A percentile compares a stretch with the other conserved stretches of the same genome.
phyloP scores from a whole-genome alignment of 2,113 vertebrate genomes.

The Cisticola juncidis region DNA sequence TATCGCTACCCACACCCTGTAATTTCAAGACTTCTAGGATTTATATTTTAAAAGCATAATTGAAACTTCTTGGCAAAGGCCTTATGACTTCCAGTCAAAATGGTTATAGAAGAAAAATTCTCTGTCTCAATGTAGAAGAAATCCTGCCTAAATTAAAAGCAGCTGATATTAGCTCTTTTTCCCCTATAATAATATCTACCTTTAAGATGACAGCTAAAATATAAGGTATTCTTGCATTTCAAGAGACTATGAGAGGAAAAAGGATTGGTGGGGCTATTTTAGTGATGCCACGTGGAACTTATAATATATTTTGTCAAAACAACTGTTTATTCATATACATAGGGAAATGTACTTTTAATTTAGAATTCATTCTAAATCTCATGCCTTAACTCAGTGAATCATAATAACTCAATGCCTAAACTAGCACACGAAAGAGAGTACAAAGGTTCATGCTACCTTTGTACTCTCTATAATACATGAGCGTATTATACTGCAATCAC shows the following conservation, averaged over 20 bases:
- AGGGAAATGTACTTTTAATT: conserved; percentile 10
- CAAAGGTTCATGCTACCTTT: not conserved
- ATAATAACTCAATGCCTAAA: not conserved
- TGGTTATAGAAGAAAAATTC: conserved; percentile 29
- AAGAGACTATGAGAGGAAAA: not conserved
- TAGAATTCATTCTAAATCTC: not conserved
- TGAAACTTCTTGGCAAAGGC: conserved; percentile 50
- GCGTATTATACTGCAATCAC: not conserved
- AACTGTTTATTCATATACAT: not conserved
- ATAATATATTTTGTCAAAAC: conserved; percentile 36
- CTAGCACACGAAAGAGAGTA: not conserved
- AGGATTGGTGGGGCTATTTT: conserved; percentile 30
- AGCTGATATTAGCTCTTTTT: conserved; percentile 60
- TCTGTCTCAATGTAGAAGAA: conserved; percentile 32
- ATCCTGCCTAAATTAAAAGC: conserved; percentile 43
- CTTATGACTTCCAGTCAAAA: conserved; percentile 47
- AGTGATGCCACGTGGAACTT: not conserved
- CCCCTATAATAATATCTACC: conserved; percentile 35
- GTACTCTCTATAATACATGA: too few species aligned
- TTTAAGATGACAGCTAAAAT: conserved; percentile 30
- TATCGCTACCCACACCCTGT: conserved; percentile 62
- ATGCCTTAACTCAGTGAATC: not conserved
- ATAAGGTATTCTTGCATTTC: conserved; percentile 41
- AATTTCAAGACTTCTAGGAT: conserved; percentile 62
- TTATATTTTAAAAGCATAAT: conserved; percentile 64